phyloP scores from a whole-genome alignment of 2,113 vertebrate species.

The Calypte anna region DNA sequence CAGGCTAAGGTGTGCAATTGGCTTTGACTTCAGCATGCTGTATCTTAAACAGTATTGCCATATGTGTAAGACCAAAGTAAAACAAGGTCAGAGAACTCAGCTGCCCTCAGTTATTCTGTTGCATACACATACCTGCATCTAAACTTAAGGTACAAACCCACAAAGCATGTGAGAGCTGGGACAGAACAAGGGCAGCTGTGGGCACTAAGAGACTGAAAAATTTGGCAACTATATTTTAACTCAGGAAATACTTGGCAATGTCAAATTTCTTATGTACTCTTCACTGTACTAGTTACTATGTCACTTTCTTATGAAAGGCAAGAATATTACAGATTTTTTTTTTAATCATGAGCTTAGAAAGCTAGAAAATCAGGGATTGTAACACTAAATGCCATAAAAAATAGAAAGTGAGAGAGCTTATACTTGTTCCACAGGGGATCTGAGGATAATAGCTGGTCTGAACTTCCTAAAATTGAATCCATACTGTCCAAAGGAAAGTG shows the following conservation, averaged over 20 bases:
- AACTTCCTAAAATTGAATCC: background rate
- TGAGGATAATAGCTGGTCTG: background rate
- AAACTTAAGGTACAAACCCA: background rate
- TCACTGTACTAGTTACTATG: background rate
- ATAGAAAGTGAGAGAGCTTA: background rate
- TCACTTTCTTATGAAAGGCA: background rate
- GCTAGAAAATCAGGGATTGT: background rate
- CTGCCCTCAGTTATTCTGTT: background rate
- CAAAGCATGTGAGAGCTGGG: background rate
- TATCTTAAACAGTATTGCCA: conserved; percentile 26
- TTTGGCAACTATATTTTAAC: background rate
- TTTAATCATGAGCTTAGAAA: background rate
- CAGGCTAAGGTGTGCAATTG: background rate
- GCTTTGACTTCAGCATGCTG: background rate
- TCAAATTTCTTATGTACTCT: background rate
- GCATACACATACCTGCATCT: background rate
- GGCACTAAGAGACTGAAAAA: background rate
- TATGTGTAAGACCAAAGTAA: background rate
- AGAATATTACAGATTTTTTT: background rate
- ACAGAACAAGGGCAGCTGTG: background rate
- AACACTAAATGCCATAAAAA: background rate
- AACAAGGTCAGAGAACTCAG: background rate
- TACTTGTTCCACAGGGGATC: background rate
- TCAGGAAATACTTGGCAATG: background rate
- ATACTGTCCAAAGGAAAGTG: background rate